Percentiles rank a stretch among this genome's conserved stretches.
phyloP scores from a whole-genome alignment of 2,888 invertebrate species.

The Eueremaeus valkanovi region DNA sequence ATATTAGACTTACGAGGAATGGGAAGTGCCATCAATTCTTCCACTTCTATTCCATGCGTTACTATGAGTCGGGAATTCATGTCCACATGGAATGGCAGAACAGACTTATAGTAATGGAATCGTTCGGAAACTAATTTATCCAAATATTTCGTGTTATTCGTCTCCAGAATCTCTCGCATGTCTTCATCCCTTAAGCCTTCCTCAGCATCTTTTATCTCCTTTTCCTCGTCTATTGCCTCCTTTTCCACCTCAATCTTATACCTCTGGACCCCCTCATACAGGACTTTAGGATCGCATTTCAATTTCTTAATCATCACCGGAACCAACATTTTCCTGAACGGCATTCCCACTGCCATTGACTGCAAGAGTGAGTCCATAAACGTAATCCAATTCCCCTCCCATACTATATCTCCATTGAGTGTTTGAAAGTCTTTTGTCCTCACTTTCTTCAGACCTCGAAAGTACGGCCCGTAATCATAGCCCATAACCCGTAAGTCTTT shows the following conservation, averaged over 20 bases:
- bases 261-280: slow-evolving; percentile 33
- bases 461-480: slow-evolving; percentile 75
- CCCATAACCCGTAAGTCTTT: slow-evolving; percentile 79
- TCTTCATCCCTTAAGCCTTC: slow-evolving; percentile 43
- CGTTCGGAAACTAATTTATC: not conserved
- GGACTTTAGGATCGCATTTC: slow-evolving; percentile 29
- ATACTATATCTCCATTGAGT: slow-evolving; percentile 33
- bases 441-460: slow-evolving; percentile 70
- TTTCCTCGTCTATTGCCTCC: slow-evolving; percentile 42
- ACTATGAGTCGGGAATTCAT: not conserved
- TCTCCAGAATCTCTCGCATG: not conserved
- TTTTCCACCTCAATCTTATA: not conserved
- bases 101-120: not conserved
- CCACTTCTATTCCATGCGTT: slow-evolving; percentile 21
- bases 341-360: not conserved
- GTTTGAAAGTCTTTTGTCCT: slow-evolving; percentile 60
- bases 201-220: too few species aligned
- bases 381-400: slow-evolving; percentile 41
- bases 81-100: not conserved
- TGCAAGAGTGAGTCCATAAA: slow-evolving; percentile 39
- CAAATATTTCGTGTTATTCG: not conserved
- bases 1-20: slow-evolving; percentile 7
- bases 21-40: slow-evolving; percentile 7
- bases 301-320: slow-evolving; percentile 20
- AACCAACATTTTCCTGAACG: slow-evolving; percentile 23